Base-by-base conservation (phyloP, 2,888 invertebrate species). In the Campopleginae sp. region DNA sequence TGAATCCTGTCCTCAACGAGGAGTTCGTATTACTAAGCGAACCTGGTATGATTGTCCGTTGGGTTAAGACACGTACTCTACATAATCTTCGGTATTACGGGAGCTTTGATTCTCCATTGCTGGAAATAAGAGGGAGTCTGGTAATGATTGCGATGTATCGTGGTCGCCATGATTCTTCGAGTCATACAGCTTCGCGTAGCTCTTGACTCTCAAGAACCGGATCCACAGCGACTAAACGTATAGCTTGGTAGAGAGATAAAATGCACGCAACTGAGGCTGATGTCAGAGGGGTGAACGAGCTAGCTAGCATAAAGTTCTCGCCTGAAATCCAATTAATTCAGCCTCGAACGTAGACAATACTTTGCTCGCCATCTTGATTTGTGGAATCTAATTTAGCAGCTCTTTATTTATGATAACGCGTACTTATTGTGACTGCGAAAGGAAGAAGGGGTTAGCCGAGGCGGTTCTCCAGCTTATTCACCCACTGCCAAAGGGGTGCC, bases 371-470 rank as follows among this genome's bases (percentile, higher is more conserved):
- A 92, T 92, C 92, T 92, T 92, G 91, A 92, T 92, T 92, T 90
- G 89, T 66, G 88, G 91, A 92, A 92, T 92, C 92, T 92, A 92
- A 92, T 92, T 92, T 92, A 91, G 89, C 91, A 90, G 91, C 90
- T 92, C 92, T 92, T 92, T 92, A 92, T 92, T 92, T 92, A 92
- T 92, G 91, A 92, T 92, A 92, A 92, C 91, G 90, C 90, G 89
- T 88, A 91, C 89, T 92, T 91, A 90, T 91, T 91, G 91, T 89
- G 80, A 80, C 79, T 85, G 83, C 86, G 86, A 80, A 80, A 79
- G 46, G 48, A 48, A 58, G 54, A 82, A 71, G 76, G 80, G 82
- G 71, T 77, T 44, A 79, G 71, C 61, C n/a, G 61, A 75, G 82
- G 75, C 68, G 38, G 8, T 38, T 38, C 38, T 82, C 74, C 48